Evolutionary conservation across 2,888 invertebrate genomes (phyloP).

Genomic region (Melipona bicolor): DNA sequence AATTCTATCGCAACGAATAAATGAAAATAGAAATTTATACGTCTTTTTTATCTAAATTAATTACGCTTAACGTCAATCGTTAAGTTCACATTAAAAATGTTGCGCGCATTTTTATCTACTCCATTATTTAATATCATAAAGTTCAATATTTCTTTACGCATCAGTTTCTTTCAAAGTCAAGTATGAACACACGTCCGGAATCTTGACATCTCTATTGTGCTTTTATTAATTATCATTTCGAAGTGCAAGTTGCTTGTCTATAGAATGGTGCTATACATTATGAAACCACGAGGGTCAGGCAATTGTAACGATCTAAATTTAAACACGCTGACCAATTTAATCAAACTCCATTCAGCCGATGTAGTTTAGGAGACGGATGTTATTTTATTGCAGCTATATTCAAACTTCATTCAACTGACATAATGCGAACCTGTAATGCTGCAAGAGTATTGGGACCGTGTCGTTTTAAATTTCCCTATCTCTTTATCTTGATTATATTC

Average conservation of each 20-base stretch:
- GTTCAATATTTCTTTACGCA: neutral
- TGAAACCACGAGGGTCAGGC: slow-evolving; percentile 59
- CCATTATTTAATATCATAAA: neutral
- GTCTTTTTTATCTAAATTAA: neutral
- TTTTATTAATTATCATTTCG: slow-evolving; percentile 44
- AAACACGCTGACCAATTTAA: slow-evolving; percentile 75
- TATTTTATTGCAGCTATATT: slow-evolving; percentile 65
- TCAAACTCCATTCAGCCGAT: slow-evolving; percentile 75
- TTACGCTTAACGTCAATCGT: slow-evolving; percentile 21
- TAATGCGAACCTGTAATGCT: slow-evolving; percentile 15
- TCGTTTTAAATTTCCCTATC: neutral
- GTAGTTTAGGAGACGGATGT: slow-evolving; percentile 66
- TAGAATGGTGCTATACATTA: slow-evolving; percentile 50
- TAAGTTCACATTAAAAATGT: slow-evolving; percentile 22
- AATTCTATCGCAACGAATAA: slow-evolving; percentile 19
- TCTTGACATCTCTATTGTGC: slow-evolving; percentile 8
- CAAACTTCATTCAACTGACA: slow-evolving; percentile 39
- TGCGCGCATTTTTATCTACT: no score
- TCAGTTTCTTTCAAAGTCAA: neutral
- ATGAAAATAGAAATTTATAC: slow-evolving; percentile 2
- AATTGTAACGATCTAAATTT: slow-evolving; percentile 77
- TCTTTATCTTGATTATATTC: neutral
- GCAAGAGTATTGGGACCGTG: neutral
- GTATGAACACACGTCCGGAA: neutral
- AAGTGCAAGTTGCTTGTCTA: slow-evolving; percentile 51